These are phyloP conservation scores for Mobula hypostoma DNA, from an alignment of 2,113 vertebrate species.

Conservation along the genomic window DNA sequence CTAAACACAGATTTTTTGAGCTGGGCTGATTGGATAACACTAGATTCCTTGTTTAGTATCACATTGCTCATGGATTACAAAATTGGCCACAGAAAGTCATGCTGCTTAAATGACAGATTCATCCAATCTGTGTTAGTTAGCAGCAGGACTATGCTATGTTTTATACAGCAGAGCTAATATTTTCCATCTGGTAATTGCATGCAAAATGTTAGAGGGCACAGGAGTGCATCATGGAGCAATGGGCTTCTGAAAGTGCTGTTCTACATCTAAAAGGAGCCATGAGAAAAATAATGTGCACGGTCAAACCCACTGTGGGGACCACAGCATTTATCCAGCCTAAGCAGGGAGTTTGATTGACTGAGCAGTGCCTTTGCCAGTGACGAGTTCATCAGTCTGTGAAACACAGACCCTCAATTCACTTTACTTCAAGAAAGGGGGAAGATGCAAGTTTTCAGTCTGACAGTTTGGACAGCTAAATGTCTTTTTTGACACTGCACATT, in stretches of 20 bases:
- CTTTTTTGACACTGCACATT: too few species aligned
- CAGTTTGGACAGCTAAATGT: too few species aligned
- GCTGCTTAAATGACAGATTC: slow-evolving; percentile 71
- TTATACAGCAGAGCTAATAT: slow-evolving; percentile 74
- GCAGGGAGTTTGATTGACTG: background rate
- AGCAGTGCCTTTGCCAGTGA: background rate
- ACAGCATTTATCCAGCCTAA: background rate
- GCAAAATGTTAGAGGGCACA: slow-evolving; percentile 27
- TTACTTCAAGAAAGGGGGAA: background rate
- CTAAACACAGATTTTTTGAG: slow-evolving; percentile 61
- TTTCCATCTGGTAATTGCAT: slow-evolving; percentile 64
- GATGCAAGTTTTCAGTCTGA: too few species aligned
- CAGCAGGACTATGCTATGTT: slow-evolving; percentile 53
- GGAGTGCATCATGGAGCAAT: slow-evolving; percentile 8
- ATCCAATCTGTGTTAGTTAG: slow-evolving; percentile 66
- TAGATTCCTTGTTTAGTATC: slow-evolving; percentile 62
- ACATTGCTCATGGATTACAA: slow-evolving; percentile 69
- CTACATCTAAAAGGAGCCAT: background rate
- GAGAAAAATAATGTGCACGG: background rate
- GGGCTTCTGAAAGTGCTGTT: background rate
- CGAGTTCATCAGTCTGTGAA: background rate
- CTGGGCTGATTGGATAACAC: slow-evolving; percentile 53
- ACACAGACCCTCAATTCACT: background rate
- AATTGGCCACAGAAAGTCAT: slow-evolving; percentile 63
- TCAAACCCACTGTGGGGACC: background rate